Base-by-base conservation (phyloP, 2,888 invertebrate species). In the Byasa hedistus region DNA sequence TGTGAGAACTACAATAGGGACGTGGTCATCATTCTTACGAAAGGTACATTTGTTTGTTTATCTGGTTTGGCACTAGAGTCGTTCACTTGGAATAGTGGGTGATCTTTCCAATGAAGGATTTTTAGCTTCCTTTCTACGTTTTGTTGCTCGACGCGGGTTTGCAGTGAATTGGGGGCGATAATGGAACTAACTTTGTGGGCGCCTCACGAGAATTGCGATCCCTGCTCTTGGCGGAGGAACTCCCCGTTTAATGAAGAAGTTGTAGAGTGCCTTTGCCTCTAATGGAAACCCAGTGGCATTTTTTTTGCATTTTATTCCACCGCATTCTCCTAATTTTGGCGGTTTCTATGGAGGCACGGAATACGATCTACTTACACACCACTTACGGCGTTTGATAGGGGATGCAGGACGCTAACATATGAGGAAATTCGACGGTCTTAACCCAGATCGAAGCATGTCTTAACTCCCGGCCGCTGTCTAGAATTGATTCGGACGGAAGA, bases 61-160 rank as follows among this genome's bases (percentile, higher is more conserved):
- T 73, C 19, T 73, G 72, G 58, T 68, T 75, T 69, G 68, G 61
- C 0, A 71, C 74, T 3, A 56, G 69, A 22, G 74, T 70, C 0
- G 32, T 72, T 1, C 73, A 73, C 22, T 17, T 74, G 1, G 73
- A 72, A 36, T 64, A 7, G 71, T 73, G 1, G 64, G 63, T n/a
- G 71, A 71, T 51, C 17, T 73, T 44, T 70, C 67, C 3, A n/a
- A 66, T 1, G 12, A 69, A 51, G 69, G 64, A 0, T 76, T 72
- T 57, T 36, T 36, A n/a, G 57, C 21, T n/a, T 36, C 21, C 1
- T 39, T 57, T 39, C n/a, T 1, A 17, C n/a, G 39, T 21, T 21
- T 39, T 15, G 22, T 57, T 1, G n/a, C 39, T 2, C 4, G 36
- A 15, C 36, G 39, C 7, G 57, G 7, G n/a, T 21, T 22, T 36